Conservation (phyloP, 2,113 vertebrate species). For the Cranoglanis bouderius region DNA sequence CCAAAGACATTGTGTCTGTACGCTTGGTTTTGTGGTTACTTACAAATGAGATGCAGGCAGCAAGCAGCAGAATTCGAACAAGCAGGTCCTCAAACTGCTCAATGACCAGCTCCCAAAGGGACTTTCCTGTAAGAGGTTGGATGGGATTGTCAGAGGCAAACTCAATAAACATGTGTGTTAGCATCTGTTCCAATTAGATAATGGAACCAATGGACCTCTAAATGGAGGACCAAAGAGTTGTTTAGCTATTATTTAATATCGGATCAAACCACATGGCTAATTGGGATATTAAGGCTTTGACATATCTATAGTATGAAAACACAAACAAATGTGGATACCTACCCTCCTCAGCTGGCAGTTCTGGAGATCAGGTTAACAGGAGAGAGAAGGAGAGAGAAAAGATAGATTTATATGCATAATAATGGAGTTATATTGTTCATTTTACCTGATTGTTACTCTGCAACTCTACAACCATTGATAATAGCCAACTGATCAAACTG, state of each 20-base stretch:
- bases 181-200: neutral
- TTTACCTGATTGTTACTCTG: neutral
- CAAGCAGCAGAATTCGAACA: constrained; percentile 87
- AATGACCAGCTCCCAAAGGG: constrained; percentile 84
- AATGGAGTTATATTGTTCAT: neutral
- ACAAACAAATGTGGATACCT: constrained; percentile 50
- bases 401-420: neutral
- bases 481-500: neutral
- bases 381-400: neutral
- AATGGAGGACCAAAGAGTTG: neutral
- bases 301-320: neutral
- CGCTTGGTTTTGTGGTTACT: constrained; percentile 57
- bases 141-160: neutral
- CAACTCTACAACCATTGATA: neutral
- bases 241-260: neutral
- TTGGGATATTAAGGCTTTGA: neutral
- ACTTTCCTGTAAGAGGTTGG: constrained; percentile 74
- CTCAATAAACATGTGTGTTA: neutral
- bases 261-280: neutral
- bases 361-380: constrained; percentile 50
- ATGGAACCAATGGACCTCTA: neutral
- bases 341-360: constrained; percentile 80
- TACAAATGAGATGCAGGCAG: constrained; percentile 89
- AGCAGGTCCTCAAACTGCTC: constrained; percentile 93
- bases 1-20: neutral